phyloP scores from a whole-genome alignment of 2,113 vertebrate species.

The Podarcis raffonei region DNA sequence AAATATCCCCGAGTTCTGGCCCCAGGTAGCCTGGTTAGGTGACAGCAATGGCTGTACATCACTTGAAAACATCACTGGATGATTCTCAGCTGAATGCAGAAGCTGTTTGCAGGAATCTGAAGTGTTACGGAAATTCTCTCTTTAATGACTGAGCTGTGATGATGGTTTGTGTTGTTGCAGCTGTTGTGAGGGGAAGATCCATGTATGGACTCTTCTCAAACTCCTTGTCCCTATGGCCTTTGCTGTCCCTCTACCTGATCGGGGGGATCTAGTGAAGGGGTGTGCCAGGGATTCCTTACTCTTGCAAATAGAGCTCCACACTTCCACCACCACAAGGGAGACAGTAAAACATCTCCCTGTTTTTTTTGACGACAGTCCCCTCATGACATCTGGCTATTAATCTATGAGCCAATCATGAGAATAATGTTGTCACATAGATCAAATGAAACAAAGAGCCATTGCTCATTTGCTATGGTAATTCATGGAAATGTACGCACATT shows the following conservation, averaged over 20 bases:
- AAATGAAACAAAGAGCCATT: not conserved
- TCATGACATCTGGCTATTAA: not conserved
- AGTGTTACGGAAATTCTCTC: no score
- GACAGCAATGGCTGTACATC: no score
- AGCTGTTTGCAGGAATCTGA: no score
- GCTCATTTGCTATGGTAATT: not conserved
- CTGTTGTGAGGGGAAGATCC: no score
- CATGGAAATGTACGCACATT: not conserved
- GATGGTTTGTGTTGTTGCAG: no score
- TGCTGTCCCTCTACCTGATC: not conserved
- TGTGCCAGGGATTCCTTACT: not conserved
- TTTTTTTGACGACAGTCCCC: not conserved
- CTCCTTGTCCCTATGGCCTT: not conserved
- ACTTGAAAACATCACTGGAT: no score
- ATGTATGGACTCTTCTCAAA: no score
- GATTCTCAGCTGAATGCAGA: no score
- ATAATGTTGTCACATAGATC: not conserved
- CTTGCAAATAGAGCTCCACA: not conserved
- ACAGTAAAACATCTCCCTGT: not conserved
- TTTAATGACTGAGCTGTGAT: no score
- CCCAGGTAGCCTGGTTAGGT: not conserved
- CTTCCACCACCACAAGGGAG: not conserved
- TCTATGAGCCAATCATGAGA: not conserved
- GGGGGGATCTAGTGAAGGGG: not conserved
- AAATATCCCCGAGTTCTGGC: no score